Conservation (phyloP, 2,797 vertebrate genomes). For the Heliangelus exortis region DNA sequence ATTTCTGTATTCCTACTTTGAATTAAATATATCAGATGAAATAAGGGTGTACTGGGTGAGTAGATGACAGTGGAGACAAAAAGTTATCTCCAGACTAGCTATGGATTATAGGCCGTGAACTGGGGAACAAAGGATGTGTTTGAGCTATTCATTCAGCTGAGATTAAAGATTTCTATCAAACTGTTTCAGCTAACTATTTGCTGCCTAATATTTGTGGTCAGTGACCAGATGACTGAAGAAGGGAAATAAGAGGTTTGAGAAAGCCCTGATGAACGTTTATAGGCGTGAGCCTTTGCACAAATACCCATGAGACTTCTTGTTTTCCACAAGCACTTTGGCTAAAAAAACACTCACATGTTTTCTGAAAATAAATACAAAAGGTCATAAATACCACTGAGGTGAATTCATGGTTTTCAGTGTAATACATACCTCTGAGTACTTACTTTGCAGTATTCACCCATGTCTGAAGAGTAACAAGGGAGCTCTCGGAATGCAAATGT, state of each 20-base stretch:
- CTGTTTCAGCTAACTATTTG: neutral
- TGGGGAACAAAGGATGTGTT: neutral
- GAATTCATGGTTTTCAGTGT: slow-evolving; percentile 57
- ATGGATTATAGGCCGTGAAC: neutral
- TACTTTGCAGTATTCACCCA: slow-evolving; percentile 42
- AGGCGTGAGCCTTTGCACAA: slow-evolving; percentile 44
- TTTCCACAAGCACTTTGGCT: slow-evolving; percentile 48
- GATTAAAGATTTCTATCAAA: neutral
- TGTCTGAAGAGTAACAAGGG: slow-evolving; percentile 59
- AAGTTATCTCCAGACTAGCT: neutral
- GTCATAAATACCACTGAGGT: slow-evolving; percentile 69
- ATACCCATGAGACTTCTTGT: slow-evolving; percentile 51
- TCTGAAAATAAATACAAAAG: slow-evolving; percentile 63
- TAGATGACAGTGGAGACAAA: neutral
- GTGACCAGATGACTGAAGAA: slow-evolving; percentile 28
- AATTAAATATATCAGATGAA: neutral
- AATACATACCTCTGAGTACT: slow-evolving; percentile 41
- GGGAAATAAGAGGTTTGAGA: slow-evolving; percentile 39
- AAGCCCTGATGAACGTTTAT: slow-evolving; percentile 35
- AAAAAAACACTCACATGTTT: slow-evolving; percentile 38
- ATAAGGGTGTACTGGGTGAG: neutral
- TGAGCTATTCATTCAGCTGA: neutral
- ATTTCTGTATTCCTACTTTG: neutral
- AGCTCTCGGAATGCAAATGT: slow-evolving; percentile 39
- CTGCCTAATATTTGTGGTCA: slow-evolving; percentile 31